Evolutionary conservation across 2,113 vertebrate genomes (phyloP), one percentile per base, ranked within the genome.

Genomic region (Rhabdomys dilectus): DNA sequence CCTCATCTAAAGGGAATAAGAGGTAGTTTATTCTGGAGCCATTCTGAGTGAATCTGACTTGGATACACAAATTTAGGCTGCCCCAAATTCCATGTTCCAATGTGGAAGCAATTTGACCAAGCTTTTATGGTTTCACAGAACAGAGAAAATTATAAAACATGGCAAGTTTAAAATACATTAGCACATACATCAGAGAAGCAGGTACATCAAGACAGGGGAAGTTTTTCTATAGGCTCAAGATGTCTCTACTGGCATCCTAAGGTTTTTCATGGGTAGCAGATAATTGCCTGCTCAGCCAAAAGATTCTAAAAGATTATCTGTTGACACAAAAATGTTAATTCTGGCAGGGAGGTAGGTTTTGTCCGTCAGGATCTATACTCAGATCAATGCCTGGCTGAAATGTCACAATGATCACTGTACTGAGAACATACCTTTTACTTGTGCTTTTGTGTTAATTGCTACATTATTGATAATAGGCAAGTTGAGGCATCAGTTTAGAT

Each of bases 301-400:
- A 26, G 4, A 72, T 76, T 76, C 4, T 22, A 9, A 76, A 76
- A 76, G 3, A 24, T 42, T 45, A 76, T 39, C 39, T 76, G 19
- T 76, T 76, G 39, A 13, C 11, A 45, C 39, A 76, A 45, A 45
- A 21, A 76, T 29, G 73, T 73, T 73, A 73, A 34, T 73, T 73
- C n/a, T n/a, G n/a, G 39, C n/a, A 62, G 7, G 7, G 36, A 22
- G n/a, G 36, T 17, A 9, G n/a, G n/a, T 76, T 76, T 76, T 39
- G 9, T 76, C 45, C 22, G 45, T 24, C 1, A 2, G 16, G 5
- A 1, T 89, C 60, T 9, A 7, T 42, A 12, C 8, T 22, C 48
- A n/a, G 68, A 68, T 42, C 53, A 78, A 53, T 91, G 53, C 48
- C 42, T 77, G 66, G 48, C 80, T 94, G 34, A 93, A 95, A 86